phyloP scores from a whole-genome alignment of 2,888 invertebrate species.

The Drymonia ruficornis region DNA sequence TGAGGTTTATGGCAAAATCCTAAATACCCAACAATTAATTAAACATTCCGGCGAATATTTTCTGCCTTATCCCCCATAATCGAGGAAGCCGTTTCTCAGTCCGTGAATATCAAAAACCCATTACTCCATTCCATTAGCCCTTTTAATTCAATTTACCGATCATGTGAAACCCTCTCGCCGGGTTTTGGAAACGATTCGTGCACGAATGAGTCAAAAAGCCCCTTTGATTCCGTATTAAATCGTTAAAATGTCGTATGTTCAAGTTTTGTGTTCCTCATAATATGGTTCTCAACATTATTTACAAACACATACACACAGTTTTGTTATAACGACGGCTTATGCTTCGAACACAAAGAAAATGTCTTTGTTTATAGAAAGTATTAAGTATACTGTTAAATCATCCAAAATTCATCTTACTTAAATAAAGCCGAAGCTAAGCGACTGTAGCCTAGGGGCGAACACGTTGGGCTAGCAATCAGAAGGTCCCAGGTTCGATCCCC shows the following conservation, averaged over 20 bases:
- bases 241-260: neutral
- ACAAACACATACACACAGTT: too few species aligned
- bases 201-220: neutral
- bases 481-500: too few species aligned
- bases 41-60: constrained; percentile 14
- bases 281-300: too few species aligned
- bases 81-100: constrained; percentile 20
- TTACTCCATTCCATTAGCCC: constrained; percentile 21
- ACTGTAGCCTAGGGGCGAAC: too few species aligned
- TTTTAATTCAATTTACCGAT: constrained; percentile 24
- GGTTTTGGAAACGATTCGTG: constrained; percentile 9
- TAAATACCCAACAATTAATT: neutral
- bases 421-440: too few species aligned
- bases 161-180: constrained; percentile 7
- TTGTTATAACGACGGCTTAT: too few species aligned
- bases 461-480: too few species aligned
- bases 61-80: constrained; percentile 3
- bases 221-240: neutral
- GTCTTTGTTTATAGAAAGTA: too few species aligned
- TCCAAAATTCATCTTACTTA: too few species aligned
- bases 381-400: too few species aligned
- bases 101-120: constrained; percentile 6
- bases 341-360: too few species aligned
- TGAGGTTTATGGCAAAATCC: too few species aligned
- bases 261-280: neutral